Evolutionary conservation across 2,797 vertebrate species (phyloP).

Genomic region (Brachymystax lenok): DNA sequence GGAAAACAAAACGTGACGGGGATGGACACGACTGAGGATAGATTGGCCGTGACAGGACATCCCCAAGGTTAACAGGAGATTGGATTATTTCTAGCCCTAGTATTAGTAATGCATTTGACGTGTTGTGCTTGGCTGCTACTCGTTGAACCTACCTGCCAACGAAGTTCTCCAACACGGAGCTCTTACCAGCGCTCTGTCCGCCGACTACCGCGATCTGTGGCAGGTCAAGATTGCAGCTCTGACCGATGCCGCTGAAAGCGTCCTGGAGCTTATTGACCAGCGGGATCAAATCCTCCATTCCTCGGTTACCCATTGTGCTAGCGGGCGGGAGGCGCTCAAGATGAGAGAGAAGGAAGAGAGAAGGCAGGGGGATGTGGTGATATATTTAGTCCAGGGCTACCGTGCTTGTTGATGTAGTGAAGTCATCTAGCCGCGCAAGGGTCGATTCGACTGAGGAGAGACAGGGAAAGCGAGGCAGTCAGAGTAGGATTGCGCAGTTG

Average conservation of each 20-base stretch:
- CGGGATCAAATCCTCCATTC: constrained; percentile 94
- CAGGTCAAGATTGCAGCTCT: constrained; percentile 90
- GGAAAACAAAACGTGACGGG: constrained; percentile 7
- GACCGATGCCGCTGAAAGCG: constrained; percentile 90
- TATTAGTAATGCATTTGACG: constrained; percentile 54
- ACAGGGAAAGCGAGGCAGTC: constrained; percentile 29
- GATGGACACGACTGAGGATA: constrained; percentile 47
- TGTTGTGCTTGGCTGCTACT: not conserved
- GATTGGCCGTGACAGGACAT: constrained; percentile 60
- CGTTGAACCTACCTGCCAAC: constrained; percentile 86
- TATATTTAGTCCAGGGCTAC: constrained; percentile 66
- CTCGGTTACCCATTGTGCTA: constrained; percentile 80
- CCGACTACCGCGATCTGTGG: constrained; percentile 95
- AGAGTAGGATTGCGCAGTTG: constrained; percentile 74
- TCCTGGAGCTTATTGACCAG: constrained; percentile 94
- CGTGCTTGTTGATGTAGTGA: constrained; percentile 69
- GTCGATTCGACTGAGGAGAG: constrained; percentile 62
- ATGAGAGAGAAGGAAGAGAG: constrained; percentile 18
- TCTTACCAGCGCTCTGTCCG: constrained; percentile 94
- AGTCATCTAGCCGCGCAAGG: constrained; percentile 73
- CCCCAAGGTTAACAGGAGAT: constrained; percentile 59
- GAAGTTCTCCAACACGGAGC: constrained; percentile 96
- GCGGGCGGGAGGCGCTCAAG: constrained; percentile 37
- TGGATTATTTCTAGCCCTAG: constrained; percentile 68
- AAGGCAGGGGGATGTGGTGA: constrained; percentile 38